A percentile compares a stretch with the other conserved stretches of the same genome.
Conservation (phyloP, 2,797 vertebrate species). For the Streptopelia turtur region DNA sequence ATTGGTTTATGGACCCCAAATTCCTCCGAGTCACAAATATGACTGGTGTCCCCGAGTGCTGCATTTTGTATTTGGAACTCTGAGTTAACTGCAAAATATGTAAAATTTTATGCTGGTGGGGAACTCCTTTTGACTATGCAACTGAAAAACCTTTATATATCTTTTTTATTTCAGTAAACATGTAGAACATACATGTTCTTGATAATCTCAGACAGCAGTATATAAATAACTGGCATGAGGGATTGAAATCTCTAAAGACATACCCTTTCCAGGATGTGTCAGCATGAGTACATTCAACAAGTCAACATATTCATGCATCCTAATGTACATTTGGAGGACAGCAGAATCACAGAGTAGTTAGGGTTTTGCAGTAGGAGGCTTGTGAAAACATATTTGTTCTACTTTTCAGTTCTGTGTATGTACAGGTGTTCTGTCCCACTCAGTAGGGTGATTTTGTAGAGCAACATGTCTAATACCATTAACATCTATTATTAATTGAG, state of each 20-base stretch:
- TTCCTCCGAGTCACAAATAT: conserved; percentile 14
- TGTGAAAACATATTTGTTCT: neutral
- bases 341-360: neutral
- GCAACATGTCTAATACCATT: too few relatives aligned
- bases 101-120: neutral
- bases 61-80: conserved; percentile 11
- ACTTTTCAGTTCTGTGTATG: neutral
- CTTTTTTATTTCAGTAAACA: neutral
- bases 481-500: too few relatives aligned
- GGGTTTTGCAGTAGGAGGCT: neutral
- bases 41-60: neutral
- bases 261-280: neutral
- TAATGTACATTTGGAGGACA: neutral
- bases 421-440: neutral
- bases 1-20: neutral
- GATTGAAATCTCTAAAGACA: neutral
- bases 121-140: neutral
- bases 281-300: neutral
- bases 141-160: neutral
- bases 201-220: neutral
- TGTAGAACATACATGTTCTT: neutral
- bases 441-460: too few relatives aligned
- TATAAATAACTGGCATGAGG: neutral
- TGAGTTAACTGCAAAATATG: neutral
- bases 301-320: neutral